phyloP scores from a whole-genome alignment of 2,888 invertebrate genomes.

The Willowsia nigromaculata region DNA sequence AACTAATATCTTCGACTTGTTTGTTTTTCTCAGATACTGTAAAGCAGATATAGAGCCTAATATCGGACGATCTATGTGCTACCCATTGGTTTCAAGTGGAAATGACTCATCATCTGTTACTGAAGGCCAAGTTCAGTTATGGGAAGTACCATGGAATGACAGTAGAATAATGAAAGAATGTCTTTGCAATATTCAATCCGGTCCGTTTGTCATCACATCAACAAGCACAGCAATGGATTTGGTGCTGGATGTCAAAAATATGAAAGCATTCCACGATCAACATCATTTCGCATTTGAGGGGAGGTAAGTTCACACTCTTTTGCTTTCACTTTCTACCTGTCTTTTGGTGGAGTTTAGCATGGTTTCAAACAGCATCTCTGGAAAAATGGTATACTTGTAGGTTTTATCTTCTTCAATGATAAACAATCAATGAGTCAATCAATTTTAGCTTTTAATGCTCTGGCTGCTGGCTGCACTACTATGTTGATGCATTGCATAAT shows the following conservation, averaged over 20 bases:
- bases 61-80: slow-evolving; percentile 73
- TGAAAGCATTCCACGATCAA: slow-evolving; percentile 75
- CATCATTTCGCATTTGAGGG: slow-evolving; percentile 74
- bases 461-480: no score
- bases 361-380: no score
- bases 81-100: slow-evolving; percentile 26
- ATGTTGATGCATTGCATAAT: no score
- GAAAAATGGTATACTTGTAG: no score
- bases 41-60: slow-evolving; percentile 69
- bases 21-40: slow-evolving; percentile 60
- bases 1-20: no score
- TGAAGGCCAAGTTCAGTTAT: slow-evolving; percentile 73
- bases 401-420: no score
- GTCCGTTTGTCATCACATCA: slow-evolving; percentile 71
- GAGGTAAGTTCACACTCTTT: no score
- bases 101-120: slow-evolving; percentile 64
- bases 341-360: no score
- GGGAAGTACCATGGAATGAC: slow-evolving; percentile 76
- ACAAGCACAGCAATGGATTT: slow-evolving; percentile 67
- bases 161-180: slow-evolving; percentile 74
- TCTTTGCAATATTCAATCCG: slow-evolving; percentile 64
- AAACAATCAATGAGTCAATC: no score
- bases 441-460: no score
- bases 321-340: no score
- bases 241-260: slow-evolving; percentile 71